Base-by-base conservation (phyloP, 1,140 invertebrate genomes). In the Planococcus citri region DNA sequence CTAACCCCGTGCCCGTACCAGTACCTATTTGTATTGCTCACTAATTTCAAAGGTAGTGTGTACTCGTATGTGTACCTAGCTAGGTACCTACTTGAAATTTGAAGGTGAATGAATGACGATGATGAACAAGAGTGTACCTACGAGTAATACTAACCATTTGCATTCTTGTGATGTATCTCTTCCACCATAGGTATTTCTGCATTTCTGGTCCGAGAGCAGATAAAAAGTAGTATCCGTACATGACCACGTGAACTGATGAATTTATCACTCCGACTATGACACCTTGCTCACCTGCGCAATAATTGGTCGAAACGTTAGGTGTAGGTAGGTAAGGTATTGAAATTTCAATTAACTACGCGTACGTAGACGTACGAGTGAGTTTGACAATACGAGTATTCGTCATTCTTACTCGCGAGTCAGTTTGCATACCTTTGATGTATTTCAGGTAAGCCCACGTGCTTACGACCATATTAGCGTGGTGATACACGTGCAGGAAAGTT, bases 401-500 rank as follows among this genome's bases (percentile, higher is more conserved):
- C n/a, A n/a, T n/a, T n/a, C n/a, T n/a, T n/a, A n/a, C n/a, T n/a
- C n/a, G n/a, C n/a, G n/a, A n/a, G n/a, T n/a, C n/a, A n/a, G n/a
- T n/a, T n/a, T n/a, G n/a, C n/a, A n/a, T 73, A 78, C 77, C 80
- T 58, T 82, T 82, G 0, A 83, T 71, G 3, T 79, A 75, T 70
- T 81, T 81, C 1, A 83, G 73, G 58, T 81, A 83, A 17, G 75
- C 78, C 81, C 80, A 83, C 0, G 80, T 80, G 68, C 78, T 80
- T 0, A 81, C 17, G 0, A 78, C 78, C 64, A 83, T 84, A 60
- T 81, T 78, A 8, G 80, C 79, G 73, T 86, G 86, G 75, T 86
- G 84, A 73, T 83, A 86, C 10, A 86, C 83, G 70, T 86, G 85
- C 25, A 87, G 79, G 72, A 85, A 85, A 9, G 83, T 80, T 4